phyloP scores from a whole-genome alignment of 2,888 invertebrate genomes.

The Cantharis rufa region DNA sequence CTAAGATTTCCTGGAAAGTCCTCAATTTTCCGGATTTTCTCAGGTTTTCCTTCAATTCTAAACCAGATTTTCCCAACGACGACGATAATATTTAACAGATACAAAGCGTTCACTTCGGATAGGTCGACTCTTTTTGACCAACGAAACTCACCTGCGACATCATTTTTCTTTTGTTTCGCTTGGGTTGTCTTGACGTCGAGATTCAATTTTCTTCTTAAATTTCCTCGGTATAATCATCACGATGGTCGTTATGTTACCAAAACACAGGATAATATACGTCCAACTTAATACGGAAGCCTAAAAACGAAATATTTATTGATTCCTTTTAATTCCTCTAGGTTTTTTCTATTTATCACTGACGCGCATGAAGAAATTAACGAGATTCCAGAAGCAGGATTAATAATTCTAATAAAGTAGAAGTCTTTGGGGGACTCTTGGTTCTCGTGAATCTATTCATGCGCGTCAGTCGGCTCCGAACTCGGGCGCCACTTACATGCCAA shows the following conservation, averaged over 20 bases:
- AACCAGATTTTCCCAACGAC: too few relatives aligned
- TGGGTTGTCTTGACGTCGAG: background rate
- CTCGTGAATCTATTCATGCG: too few relatives aligned
- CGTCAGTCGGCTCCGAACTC: too few relatives aligned
- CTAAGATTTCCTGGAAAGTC: too few relatives aligned
- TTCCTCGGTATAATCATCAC: constrained; percentile 90
- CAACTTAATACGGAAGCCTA: constrained; percentile 71
- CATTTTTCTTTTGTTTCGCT: background rate
- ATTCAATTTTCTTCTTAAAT: constrained; percentile 60
- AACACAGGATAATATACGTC: constrained; percentile 85
- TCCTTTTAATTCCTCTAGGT: background rate
- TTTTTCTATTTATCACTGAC: too few relatives aligned
- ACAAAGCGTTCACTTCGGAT: background rate
- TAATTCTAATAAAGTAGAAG: too few relatives aligned
- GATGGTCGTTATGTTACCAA: constrained; percentile 89
- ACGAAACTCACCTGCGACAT: background rate
- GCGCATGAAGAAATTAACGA: too few relatives aligned
- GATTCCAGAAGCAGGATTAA: too few relatives aligned
- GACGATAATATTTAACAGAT: too few relatives aligned
- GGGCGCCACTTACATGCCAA: constrained; percentile 85
- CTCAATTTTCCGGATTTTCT: too few relatives aligned
- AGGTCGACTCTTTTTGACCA: background rate
- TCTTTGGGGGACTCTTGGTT: too few relatives aligned
- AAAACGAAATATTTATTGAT: background rate
- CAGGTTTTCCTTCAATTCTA: too few relatives aligned